phyloP scores from a whole-genome alignment of 1,140 invertebrate species.

The Coelopa frigida region DNA sequence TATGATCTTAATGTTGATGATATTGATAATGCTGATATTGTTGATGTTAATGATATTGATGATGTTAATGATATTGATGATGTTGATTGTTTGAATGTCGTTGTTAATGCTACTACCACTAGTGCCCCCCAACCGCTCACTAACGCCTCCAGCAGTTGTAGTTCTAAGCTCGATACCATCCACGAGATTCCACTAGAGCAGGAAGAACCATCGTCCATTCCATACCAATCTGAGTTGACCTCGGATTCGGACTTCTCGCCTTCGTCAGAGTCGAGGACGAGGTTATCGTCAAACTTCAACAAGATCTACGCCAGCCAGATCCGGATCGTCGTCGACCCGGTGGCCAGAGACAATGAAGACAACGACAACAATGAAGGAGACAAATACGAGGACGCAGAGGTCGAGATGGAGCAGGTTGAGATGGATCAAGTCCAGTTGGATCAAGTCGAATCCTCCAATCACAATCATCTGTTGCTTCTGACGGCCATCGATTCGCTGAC shows the following conservation, averaged over 20 bases:
- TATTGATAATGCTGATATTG: slow-evolving; percentile 6
- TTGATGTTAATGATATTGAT: slow-evolving; percentile 29
- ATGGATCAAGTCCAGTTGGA: too few species aligned
- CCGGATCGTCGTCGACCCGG: slow-evolving; percentile 27
- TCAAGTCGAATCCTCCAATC: not conserved
- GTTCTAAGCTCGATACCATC: slow-evolving; percentile 39
- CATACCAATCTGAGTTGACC: too few species aligned
- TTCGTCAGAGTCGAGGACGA: slow-evolving; percentile 7
- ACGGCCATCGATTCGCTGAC: slow-evolving; percentile 34
- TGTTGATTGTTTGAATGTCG: slow-evolving; percentile 11
- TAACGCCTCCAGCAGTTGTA: slow-evolving; percentile 15
- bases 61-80: slow-evolving; percentile 2
- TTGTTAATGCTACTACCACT: slow-evolving; percentile 24
- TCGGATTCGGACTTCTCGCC: too few species aligned
- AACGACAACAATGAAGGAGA: too few species aligned
- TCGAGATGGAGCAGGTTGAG: too few species aligned
- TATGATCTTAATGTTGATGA: slow-evolving; percentile 3
- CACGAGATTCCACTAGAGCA: not conserved
- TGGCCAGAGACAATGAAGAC: not conserved
- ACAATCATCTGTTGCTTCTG: not conserved
- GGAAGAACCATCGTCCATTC: too few species aligned
- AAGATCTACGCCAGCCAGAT: slow-evolving; percentile 37
- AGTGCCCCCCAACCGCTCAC: not conserved
- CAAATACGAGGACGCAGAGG: not conserved
- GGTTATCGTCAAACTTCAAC: slow-evolving; percentile 39